phyloP scores from a whole-genome alignment of 30 jellyfish, hydroid and myxozoan species.

The Hydra vulgaris region DNA sequence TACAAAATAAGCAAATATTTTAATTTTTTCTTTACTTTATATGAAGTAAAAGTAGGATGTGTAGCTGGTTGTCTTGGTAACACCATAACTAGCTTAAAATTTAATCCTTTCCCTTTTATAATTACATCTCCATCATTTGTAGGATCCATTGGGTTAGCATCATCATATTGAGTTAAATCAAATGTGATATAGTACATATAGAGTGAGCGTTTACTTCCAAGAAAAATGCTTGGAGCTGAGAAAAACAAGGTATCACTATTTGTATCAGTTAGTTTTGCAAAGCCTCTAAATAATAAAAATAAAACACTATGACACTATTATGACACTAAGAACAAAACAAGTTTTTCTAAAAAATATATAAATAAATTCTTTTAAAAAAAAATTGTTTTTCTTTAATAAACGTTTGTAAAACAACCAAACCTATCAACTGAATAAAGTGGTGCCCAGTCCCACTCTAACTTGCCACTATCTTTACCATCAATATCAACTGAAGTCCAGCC shows the following conservation, averaged over 20 bases:
- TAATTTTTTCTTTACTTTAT: constrained; percentile 26
- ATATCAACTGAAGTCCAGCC: constrained; percentile 78
- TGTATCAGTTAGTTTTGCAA: constrained; percentile 38
- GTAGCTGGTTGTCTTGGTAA: constrained; percentile 44
- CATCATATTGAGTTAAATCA: constrained; percentile 49
- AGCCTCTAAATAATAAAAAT: constrained; percentile 42
- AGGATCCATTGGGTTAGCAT: constrained; percentile 32
- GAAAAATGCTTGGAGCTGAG: constrained; percentile 77
- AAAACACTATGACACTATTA: background rate
- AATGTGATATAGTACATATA: constrained; percentile 70
- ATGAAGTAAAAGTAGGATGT: constrained; percentile 36
- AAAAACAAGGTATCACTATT: constrained; percentile 37
- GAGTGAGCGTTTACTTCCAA: constrained; percentile 73
- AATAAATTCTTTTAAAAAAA: background rate
- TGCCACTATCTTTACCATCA: constrained; percentile 41
- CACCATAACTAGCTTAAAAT: constrained; percentile 40
- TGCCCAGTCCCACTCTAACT: constrained; percentile 46
- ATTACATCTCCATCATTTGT: constrained; percentile 69
- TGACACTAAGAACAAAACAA: too few species aligned
- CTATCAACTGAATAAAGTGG: constrained; percentile 37
- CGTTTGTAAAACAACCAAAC: constrained; percentile 9
- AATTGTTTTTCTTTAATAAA: background rate
- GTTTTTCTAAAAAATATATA: too few species aligned
- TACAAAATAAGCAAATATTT: too few species aligned
- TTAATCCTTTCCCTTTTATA: constrained; percentile 38